A percentile compares a stretch with the other conserved stretches of the same genome.
phyloP scores from a whole-genome alignment of 2,888 invertebrate genomes.

The Caenorhabditis wallacei region DNA sequence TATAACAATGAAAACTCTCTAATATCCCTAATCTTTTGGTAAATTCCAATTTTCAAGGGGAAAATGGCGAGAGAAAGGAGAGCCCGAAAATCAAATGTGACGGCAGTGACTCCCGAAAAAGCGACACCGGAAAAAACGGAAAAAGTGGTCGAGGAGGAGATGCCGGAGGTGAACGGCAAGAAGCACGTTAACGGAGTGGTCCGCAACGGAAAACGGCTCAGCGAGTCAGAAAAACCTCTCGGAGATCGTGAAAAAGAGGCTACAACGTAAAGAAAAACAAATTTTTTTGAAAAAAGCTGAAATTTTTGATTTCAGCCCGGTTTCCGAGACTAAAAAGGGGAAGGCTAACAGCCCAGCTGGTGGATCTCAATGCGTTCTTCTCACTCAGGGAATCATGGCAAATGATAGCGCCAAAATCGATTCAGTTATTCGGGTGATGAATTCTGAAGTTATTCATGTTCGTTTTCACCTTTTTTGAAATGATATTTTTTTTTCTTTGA shows the following conservation, averaged over 20 bases:
- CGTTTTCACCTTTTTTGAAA: neutral
- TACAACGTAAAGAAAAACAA: slow-evolving; percentile 15
- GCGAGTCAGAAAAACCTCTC: slow-evolving; percentile 43
- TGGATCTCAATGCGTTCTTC: slow-evolving; percentile 67
- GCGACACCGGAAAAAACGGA: slow-evolving; percentile 11
- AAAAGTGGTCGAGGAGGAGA: slow-evolving; percentile 12
- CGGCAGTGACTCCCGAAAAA: slow-evolving; percentile 6
- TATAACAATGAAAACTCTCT: no score
- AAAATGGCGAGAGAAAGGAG: slow-evolving; percentile 53
- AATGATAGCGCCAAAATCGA: slow-evolving; percentile 67
- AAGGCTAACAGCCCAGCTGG: slow-evolving; percentile 17
- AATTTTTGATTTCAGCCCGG: slow-evolving; percentile 21
- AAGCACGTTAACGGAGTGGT: slow-evolving; percentile 33
- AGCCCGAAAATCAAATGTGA: slow-evolving; percentile 43
- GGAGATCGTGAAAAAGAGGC: slow-evolving; percentile 42
- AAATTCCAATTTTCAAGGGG: no score
- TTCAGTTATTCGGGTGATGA: slow-evolving; percentile 58
- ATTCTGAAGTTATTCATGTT: slow-evolving; percentile 61
- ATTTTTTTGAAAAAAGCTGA: no score
- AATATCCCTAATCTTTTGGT: no score
- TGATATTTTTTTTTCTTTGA: neutral
- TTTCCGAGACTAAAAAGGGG: slow-evolving; percentile 16
- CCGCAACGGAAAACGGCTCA: slow-evolving; percentile 27
- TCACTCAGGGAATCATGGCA: slow-evolving; percentile 73
- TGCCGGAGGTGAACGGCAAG: slow-evolving; percentile 24